Base-by-base conservation (phyloP, 2,797 vertebrate genomes). In the Sebastolobus altivelis region DNA sequence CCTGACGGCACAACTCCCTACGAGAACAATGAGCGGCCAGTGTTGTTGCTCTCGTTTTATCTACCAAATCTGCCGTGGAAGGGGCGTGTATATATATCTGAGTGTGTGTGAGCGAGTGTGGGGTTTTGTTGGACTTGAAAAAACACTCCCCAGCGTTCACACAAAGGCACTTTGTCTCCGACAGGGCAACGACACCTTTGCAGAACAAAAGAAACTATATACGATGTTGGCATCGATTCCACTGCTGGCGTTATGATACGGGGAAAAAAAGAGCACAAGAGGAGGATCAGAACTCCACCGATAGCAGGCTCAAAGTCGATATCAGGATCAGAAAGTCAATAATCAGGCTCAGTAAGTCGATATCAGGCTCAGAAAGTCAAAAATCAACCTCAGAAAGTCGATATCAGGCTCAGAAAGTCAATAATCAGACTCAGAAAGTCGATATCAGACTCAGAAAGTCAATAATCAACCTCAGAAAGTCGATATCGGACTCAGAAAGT, bases 91-190 rank as follows among this genome's bases (percentile, higher is more conserved):
- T 31, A 22, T 55, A 40, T n/a, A 46, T 62, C 14, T 65, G 52
- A 56, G 56, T 58, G 22, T 65, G 46, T 58, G n/a, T 33, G 43
- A 46, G 43, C 18, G 43, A 46, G 43, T 46, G 16, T 46, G 43
- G 43, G 43, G 43, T 46, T 18, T 46, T 46, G 43, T 46, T 46
- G 43, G 43, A 46, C 43, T 46, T 81, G n/a, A 65, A 84, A 81
- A 87, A 92, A 88, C 86, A 77, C 86, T 84, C 91, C 87, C 79
- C 77, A 68, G 78, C 37, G 1, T 56, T 79, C 65, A 88, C 80
- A 93, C 89, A 92, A 94, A 92, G 84, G 73, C 85, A 89, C 89
- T 90, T 90, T 91, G 91, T 95, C 84, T 94, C 35, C 25, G 27
- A 12, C 69, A 27, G 54, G 62, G 83, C 82, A 83, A 77, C 77